Conservation (phyloP, 1,140 invertebrate genomes). For the Drosophila subpulchrella region DNA sequence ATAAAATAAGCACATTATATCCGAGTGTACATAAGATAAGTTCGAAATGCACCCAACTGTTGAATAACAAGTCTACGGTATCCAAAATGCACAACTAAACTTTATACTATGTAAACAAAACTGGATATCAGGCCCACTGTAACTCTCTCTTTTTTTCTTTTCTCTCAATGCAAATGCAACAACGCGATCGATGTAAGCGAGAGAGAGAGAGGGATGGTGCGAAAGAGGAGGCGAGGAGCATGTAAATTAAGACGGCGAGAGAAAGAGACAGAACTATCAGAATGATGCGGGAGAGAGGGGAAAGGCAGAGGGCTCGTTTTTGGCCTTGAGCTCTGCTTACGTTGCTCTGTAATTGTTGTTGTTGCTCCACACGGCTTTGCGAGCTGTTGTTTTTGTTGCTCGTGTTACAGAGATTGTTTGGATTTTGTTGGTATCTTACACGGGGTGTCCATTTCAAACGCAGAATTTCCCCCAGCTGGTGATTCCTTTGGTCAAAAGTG, state of each 20-base stretch:
- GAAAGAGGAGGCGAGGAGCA: not conserved
- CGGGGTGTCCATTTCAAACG: slow-evolving; percentile 21
- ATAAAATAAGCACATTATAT: slow-evolving; percentile 3
- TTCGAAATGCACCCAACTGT: slow-evolving; percentile 17
- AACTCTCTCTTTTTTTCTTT: not conserved
- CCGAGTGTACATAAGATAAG: not conserved
- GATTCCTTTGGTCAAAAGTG: not conserved
- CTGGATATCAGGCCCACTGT: slow-evolving; percentile 5
- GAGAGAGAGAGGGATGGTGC: not conserved
- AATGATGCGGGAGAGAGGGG: not conserved
- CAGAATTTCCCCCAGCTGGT: slow-evolving; percentile 24
- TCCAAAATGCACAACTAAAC: not conserved
- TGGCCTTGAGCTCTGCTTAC: slow-evolving; percentile 37
- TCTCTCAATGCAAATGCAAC: slow-evolving; percentile 6
- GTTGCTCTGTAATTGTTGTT: slow-evolving; percentile 5
- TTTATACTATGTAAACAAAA: slow-evolving; percentile 13
- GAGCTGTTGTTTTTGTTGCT: slow-evolving; percentile 12
- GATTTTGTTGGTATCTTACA: not conserved
- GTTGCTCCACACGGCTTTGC: not conserved
- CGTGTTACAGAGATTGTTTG: slow-evolving; percentile 1
- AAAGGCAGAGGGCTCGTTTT: not conserved
- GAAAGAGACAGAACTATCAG: not conserved
- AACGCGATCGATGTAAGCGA: slow-evolving; percentile 9
- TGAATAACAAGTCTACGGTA: slow-evolving; percentile 29
- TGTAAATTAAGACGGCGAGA: slow-evolving; percentile 15